Evolutionary conservation across 2,797 vertebrate species (phyloP), one percentile per base, ranked within the genome.

Genomic region (Crenuchus spilurus): DNA sequence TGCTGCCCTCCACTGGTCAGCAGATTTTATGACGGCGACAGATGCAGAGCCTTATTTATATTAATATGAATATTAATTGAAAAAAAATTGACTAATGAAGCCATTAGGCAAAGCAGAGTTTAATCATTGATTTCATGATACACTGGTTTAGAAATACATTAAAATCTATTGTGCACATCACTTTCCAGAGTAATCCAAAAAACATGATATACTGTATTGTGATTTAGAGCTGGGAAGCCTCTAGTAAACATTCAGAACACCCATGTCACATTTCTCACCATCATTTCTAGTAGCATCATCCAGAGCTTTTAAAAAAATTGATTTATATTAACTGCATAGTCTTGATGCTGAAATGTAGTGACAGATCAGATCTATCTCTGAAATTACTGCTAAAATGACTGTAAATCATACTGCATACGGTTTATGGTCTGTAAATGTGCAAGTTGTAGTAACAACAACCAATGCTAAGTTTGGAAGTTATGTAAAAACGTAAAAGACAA

Each of bases 1-100:
- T 68, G 77, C 70, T 76, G 82, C 72, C 72, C 70, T 70, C 82
- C 10, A 49, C 39, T 37, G 78, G 72, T 35, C 33, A 61, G 11
- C 44, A 3, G 41, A 35, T 5, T n/a, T n/a, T n/a, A n/a, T n/a
- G n/a, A n/a, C n/a, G n/a, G n/a, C n/a, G n/a, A n/a, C n/a, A n/a
- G n/a, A n/a, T n/a, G n/a, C n/a, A n/a, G n/a, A n/a, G n/a, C n/a
- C n/a, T n/a, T n/a, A n/a, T n/a, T n/a, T n/a, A n/a, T n/a, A n/a
- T n/a, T n/a, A n/a, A n/a, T n/a, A n/a, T n/a, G n/a, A n/a, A n/a
- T n/a, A n/a, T n/a, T n/a, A n/a, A n/a, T n/a, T n/a, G n/a, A n/a
- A n/a, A n/a, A n/a, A n/a, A n/a, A 0, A 72, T 13, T 52, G 11
- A 65, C 30, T 37, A 22, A 26, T 10, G 3, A 7, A 39, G 10